Evolutionary conservation across 2,113 vertebrate species (phyloP), one percentile per base, ranked within the genome.

Genomic region (Lanius ludovicianus): DNA sequence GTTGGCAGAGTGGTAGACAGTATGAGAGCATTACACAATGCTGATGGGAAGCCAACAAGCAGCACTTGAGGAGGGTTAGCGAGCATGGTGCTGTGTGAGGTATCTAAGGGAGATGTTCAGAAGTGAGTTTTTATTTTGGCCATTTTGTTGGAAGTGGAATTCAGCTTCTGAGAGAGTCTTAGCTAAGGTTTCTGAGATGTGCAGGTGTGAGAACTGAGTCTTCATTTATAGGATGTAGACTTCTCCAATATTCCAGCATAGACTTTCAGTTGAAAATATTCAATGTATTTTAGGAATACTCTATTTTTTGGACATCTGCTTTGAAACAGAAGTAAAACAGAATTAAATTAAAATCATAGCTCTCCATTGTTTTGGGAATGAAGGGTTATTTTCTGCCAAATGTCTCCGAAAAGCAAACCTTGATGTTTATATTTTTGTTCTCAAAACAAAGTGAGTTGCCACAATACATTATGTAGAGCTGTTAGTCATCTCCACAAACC

Each of bases 271-370:
- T 73, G 39, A 83, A 95, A 91, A 76, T 57, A 79, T 49, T 96
- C 15, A 71, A 24, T 62, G 10, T 39, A 46, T 80, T 93, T 91
- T 47, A 57, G 4, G 15, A 89, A 82, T 83, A 80, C 2, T 1
- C 6, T 75, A 23, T 85, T 81, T 89, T 89, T 25, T 62, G 15
- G n/a, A 79, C 20, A 76, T 87, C 23, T 89, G 10, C 17, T 87
- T 76, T 94, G 53, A 94, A 94, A 93, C 15, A 69, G 65, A 91
- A 93, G 23, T 37, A 46, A 79, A 96, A 17, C 3, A 88, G 55
- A 81, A 56, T 7, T 87, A 81, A 96, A 95, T 71, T 87, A 84
- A 94, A 95, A 93, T 89, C 22, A 73, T 79, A 82, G 35, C 20
- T 93, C 56, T 87, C 39, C 6, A 69, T 83, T 96, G n/a, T 94